phyloP scores from a whole-genome alignment of 2,113 vertebrate genomes.

The Gallinago paraguaiae region DNA sequence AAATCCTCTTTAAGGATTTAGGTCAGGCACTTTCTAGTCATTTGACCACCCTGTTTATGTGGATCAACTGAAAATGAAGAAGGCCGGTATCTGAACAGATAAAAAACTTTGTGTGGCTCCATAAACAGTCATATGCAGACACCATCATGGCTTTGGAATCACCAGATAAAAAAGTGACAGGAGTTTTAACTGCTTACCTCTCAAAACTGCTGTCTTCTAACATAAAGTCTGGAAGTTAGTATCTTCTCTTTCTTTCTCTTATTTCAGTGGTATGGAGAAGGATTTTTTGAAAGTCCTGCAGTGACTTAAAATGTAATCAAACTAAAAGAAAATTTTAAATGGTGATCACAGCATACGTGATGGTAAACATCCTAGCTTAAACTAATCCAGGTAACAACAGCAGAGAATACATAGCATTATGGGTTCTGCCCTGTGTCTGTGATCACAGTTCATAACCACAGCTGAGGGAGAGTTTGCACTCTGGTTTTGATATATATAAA shows the following conservation, averaged over 20 bases:
- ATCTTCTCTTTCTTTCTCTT: neutral
- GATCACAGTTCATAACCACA: neutral
- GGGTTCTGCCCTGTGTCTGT: neutral
- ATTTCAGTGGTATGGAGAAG: neutral
- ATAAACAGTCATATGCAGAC: neutral
- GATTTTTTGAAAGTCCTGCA: neutral
- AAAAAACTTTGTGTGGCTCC: neutral
- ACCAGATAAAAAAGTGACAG: neutral
- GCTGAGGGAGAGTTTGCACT: neutral
- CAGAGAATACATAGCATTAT: neutral
- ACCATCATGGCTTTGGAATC: neutral
- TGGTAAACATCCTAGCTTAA: neutral
- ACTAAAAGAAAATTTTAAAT: neutral
- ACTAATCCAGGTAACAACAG: neutral
- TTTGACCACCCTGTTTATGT: neutral
- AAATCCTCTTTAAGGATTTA: neutral
- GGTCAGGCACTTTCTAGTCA: neutral
- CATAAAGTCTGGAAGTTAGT: rapidly evolving
- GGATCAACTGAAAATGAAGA: neutral
- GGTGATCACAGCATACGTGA: neutral
- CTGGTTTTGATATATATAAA: neutral
- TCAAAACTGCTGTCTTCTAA: neutral
- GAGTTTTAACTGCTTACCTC: neutral
- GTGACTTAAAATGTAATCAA: neutral
- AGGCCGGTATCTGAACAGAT: neutral